Percentiles rank a stretch among this genome's conserved stretches.
These are phyloP conservation scores for Pituophis catenifer DNA, from an alignment of 2,113 vertebrate genomes.

Conservation along the genomic window DNA sequence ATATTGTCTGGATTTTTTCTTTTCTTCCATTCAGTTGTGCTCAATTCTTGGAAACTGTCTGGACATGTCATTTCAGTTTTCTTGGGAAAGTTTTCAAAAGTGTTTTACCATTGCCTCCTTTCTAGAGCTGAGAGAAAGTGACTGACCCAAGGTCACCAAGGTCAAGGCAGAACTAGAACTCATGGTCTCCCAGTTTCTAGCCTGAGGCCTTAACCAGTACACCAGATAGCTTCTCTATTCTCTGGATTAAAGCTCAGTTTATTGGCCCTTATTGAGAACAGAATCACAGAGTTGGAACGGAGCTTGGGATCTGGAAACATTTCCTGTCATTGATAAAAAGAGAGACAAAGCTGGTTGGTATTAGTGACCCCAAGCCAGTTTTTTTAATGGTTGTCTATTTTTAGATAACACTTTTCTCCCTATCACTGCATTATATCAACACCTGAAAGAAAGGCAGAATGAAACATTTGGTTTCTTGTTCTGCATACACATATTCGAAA, in stretches of 20 bases:
- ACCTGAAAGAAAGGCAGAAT: neutral
- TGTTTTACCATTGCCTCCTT: too few relatives aligned
- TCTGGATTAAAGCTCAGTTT: neutral
- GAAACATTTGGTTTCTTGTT: neutral
- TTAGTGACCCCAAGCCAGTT: neutral
- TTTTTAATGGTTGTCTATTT: neutral
- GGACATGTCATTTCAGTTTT: neutral
- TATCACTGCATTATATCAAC: neutral
- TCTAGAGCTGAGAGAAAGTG: neutral
- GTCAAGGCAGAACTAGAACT: too few relatives aligned
- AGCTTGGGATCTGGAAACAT: neutral
- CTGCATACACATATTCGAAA: neutral
- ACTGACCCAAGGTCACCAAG: neutral
- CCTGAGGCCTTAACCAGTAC: too few relatives aligned
- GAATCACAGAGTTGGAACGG: neutral
- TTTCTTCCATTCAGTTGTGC: neutral
- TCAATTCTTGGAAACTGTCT: neutral
- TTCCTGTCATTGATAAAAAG: neutral
- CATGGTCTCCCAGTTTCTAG: too few relatives aligned
- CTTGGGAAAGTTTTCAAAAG: neutral
- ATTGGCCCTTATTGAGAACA: neutral
- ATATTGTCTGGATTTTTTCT: neutral
- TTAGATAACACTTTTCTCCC: neutral
- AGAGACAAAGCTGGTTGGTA: neutral
- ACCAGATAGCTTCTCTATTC: too few relatives aligned